Evolutionary conservation across 2,888 invertebrate genomes (phyloP).

Genomic region (Rhagophthalmus giganteus): DNA sequence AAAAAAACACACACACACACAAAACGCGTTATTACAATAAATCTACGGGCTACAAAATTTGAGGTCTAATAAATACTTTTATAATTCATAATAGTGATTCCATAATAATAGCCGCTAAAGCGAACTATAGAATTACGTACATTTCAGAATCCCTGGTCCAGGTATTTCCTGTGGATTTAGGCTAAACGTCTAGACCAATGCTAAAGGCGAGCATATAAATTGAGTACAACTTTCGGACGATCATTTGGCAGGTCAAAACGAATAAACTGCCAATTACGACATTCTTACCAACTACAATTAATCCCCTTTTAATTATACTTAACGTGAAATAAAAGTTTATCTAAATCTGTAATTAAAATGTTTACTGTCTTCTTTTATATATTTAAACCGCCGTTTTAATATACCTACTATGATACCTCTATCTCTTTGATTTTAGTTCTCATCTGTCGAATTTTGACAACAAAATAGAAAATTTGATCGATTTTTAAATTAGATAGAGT

Average conservation of each 20-base stretch:
- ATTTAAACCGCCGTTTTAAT: too few relatives aligned
- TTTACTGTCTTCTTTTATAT: too few relatives aligned
- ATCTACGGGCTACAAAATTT: neutral
- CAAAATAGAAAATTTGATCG: too few relatives aligned
- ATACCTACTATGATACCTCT: too few relatives aligned
- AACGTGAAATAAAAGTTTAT: too few relatives aligned
- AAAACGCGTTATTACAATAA: neutral
- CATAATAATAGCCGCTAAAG: slow-evolving; percentile 15
- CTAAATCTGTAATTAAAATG: too few relatives aligned
- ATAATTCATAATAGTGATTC: slow-evolving; percentile 14
- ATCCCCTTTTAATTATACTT: slow-evolving; percentile 28
- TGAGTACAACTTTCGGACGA: slow-evolving; percentile 21
- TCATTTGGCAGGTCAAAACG: slow-evolving; percentile 38
- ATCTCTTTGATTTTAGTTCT: too few relatives aligned
- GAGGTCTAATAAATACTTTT: slow-evolving; percentile 17
- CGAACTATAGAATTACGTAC: slow-evolving; percentile 17
- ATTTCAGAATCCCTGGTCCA: slow-evolving; percentile 21
- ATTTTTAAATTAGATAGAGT: too few relatives aligned
- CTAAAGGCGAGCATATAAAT: slow-evolving; percentile 36
- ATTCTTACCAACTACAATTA: slow-evolving; percentile 35
- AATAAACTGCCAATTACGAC: slow-evolving; percentile 40
- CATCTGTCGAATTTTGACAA: too few relatives aligned
- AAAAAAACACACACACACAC: too few relatives aligned
- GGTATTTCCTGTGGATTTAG: slow-evolving; percentile 30
- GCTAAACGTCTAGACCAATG: slow-evolving; percentile 41